Evolutionary conservation across 2,797 vertebrate genomes (phyloP).

Genomic region (Clarias fuscus): DNA sequence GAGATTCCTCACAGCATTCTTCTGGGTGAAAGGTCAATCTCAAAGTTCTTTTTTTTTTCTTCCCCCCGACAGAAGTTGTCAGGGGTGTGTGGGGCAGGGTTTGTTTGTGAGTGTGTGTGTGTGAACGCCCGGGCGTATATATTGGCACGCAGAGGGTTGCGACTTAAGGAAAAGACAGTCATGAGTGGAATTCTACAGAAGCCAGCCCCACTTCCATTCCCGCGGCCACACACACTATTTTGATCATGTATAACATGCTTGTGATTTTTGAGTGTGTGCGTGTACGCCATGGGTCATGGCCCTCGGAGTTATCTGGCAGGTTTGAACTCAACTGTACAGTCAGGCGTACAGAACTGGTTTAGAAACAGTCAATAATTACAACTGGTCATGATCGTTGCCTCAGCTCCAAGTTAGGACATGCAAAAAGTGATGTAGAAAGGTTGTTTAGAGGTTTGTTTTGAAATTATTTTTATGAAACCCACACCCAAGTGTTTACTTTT

Average conservation of each 20-base stretch:
- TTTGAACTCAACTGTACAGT: background rate
- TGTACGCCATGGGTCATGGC: background rate
- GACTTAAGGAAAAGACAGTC: conserved; percentile 70
- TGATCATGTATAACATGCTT: background rate
- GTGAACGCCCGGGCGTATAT: background rate
- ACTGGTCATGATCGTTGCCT: too few relatives aligned
- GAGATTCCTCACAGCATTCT: conserved; percentile 2
- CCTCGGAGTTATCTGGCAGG: background rate
- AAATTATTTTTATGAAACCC: too few relatives aligned
- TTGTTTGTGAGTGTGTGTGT: background rate
- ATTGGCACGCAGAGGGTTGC: conserved; percentile 51
- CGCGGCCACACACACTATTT: conserved; percentile 32
- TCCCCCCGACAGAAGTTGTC: background rate
- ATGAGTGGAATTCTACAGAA: conserved; percentile 74
- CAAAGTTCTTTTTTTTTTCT: background rate
- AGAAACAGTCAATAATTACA: background rate
- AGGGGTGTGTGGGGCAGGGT: background rate
- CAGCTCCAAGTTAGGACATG: background rate
- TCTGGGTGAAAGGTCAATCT: conserved; percentile 16
- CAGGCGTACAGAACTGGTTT: too few relatives aligned
- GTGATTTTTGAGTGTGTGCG: background rate
- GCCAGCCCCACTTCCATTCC: conserved; percentile 60
- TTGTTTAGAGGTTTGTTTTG: too few relatives aligned
- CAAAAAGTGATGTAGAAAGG: background rate
- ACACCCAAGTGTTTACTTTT: too few relatives aligned